Evolutionary conservation across 2,113 vertebrate genomes (phyloP), one percentile per base, ranked within the genome.

Genomic region (Meles meles): DNA sequence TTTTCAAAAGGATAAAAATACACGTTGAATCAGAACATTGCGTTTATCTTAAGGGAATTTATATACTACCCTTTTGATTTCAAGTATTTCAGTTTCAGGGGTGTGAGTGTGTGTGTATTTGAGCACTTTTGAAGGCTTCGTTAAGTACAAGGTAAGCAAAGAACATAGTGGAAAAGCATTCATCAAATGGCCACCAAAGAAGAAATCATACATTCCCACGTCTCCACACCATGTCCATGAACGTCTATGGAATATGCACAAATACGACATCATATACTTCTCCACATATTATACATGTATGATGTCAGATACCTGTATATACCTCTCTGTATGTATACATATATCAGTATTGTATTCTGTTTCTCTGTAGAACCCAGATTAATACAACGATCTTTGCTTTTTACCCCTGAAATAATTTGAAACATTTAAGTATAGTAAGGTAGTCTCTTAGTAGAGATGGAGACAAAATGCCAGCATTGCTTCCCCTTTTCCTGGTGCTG

Each of bases 1-100:
- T 97, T 98, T 98, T 98, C 97, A 97, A 97, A 98, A 96, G 93
- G 96, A 92, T 44, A 44, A 44, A 59, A 94, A 57, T 31, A 47
- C 31, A 65, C 34, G 6, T 39, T 4, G 59, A 69, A 67, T 37
- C 31, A 79, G 47, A 6, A 13, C 59, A 39, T 8, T 77, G 18
- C 3, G 61, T 72, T 92, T 71, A 42, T 42, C 34, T 5, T 57
- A 11, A 20, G 86, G 82, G 20, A 80, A 52, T 21, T 49, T 69
- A 5, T 21, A 71, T 13, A 31, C 27, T 80, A 87, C 0, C 6
- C 0, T 92, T 80, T 42, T 0, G 12, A 4, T 61, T 77, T 87
- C 42, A 15, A 15, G 39, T 37, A 44, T 23, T 72, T 31, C 44
- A 65, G 12, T 91, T 55, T 49, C 25, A 59, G 52, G 29, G 14